phyloP scores from a whole-genome alignment of 2,797 vertebrate genomes.

The Eulemur coronatus region DNA sequence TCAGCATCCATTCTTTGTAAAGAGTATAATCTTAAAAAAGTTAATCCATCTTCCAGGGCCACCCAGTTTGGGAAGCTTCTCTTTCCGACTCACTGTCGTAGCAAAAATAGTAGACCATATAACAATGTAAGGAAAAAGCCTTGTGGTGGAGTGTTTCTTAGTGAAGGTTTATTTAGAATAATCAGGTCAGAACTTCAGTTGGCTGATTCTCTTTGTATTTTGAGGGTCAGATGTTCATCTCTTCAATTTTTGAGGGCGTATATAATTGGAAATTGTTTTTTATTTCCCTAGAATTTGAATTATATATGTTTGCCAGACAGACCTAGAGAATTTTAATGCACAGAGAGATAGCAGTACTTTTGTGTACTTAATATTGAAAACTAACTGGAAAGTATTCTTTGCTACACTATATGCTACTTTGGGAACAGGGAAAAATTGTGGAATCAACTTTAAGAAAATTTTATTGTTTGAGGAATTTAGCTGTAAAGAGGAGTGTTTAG shows the following conservation, averaged over 20 bases:
- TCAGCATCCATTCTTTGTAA: slow-evolving; percentile 54
- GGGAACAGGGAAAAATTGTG: background rate
- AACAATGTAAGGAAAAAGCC: background rate
- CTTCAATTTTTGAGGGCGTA: background rate
- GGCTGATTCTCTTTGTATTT: background rate
- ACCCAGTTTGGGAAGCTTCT: background rate
- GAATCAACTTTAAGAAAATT: background rate
- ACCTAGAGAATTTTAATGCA: background rate
- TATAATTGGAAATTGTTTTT: background rate
- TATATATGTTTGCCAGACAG: background rate
- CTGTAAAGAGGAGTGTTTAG: background rate
- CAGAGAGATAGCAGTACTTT: background rate
- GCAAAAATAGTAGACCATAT: background rate
- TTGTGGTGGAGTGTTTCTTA: background rate
- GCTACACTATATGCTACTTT: background rate
- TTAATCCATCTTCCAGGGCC: background rate
- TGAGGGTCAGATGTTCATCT: background rate
- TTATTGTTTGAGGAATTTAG: slow-evolving; percentile 14
- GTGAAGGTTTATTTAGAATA: slow-evolving; percentile 10
- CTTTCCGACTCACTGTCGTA: background rate
- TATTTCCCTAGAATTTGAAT: background rate
- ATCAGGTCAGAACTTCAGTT: slow-evolving; percentile 25
- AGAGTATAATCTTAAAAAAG: background rate
- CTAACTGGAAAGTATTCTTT: background rate
- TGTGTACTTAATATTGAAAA: background rate